Base-by-base conservation (phyloP, 2,113 vertebrate species). In the Gracilinanus agilis region DNA sequence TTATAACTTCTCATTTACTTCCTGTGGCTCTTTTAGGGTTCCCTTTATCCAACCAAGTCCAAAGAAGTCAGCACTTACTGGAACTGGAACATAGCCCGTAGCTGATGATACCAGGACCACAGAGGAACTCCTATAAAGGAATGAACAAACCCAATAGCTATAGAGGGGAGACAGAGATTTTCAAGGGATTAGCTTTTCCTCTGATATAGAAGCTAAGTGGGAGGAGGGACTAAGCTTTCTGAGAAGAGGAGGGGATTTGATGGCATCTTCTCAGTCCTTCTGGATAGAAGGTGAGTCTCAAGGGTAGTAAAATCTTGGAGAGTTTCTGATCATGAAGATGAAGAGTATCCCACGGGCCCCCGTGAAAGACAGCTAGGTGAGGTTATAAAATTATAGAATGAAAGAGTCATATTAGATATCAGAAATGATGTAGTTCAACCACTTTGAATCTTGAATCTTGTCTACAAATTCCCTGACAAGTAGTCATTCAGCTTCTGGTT, bases 91-190 rank as follows among this genome's bases (percentile, higher is more conserved):
- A 94, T 99, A 99, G n/a, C 98, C 99, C 44, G 98, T 98, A 2
- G 98, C 9, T 1, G 99, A 99, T 2, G 99, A 99, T 90, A 99
- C 98, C 75, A 99, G 97, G 40, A 99, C 97, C 11, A 98, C 97
- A 90, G 98, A 99, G 13, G 98, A 99, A 3, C 98, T 98, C 90
- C 99, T 99, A 58, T 88, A 29, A 97, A 61, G 44, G 92, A 89
- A 53, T 40, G 3, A 40, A 75, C 12, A 24, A 25, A 34, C n/a
- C 11, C 19, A 25, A 49, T 11, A 21, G 75, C 13, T 21, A 2
- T 40, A 21, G 16, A 34, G n/a, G 34, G 8, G 34, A 75, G 34
- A 40, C 90, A 92, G 55, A 54, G 55, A 34, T 29, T 95, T 83
- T 92, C 27, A 95, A 75, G 93, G 91, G 90, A 95, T 4, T 0